Evolutionary conservation across 1,140 invertebrate species (phyloP).

Genomic region (Samia ricini): DNA sequence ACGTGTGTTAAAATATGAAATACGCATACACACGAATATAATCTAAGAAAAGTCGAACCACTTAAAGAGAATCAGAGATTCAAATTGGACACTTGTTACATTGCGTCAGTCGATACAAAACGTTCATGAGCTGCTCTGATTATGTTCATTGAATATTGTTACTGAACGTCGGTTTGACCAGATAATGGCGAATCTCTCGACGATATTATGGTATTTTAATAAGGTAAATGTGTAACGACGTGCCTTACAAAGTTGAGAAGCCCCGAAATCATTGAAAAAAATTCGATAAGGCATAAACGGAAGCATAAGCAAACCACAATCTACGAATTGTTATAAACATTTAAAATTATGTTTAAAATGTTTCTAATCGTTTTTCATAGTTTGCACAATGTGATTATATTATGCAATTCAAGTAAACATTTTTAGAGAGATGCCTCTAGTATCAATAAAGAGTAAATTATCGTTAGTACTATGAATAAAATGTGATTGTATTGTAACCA

Average conservation of each 20-base stretch:
- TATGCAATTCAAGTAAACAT: too few species aligned
- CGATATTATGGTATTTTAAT: slow-evolving; percentile 49
- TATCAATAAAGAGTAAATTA: too few species aligned
- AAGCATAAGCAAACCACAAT: not conserved
- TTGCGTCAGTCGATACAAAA: slow-evolving; percentile 63
- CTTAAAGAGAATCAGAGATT: slow-evolving; percentile 60
- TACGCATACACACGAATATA: slow-evolving; percentile 23
- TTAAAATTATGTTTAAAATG: too few species aligned
- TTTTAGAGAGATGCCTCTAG: too few species aligned
- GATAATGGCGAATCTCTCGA: slow-evolving; percentile 53
- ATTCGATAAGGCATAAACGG: not conserved
- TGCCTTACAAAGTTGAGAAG: slow-evolving; percentile 20
- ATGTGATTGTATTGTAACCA: too few species aligned
- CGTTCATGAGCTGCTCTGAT: slow-evolving; percentile 59
- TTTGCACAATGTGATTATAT: too few species aligned
- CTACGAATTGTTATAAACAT: not conserved
- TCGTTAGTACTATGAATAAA: too few species aligned
- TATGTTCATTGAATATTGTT: slow-evolving; percentile 57
- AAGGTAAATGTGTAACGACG: slow-evolving; percentile 51
- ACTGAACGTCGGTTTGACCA: slow-evolving; percentile 42
- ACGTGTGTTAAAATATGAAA: not conserved
- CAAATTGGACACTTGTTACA: slow-evolving; percentile 67
- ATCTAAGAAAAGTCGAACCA: slow-evolving; percentile 67
- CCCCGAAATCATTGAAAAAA: not conserved
- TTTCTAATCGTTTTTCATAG: too few species aligned